Evolutionary conservation across 2,888 invertebrate species (phyloP), one percentile per base, ranked within the genome.

Genomic region (Cephus pygmeus): DNA sequence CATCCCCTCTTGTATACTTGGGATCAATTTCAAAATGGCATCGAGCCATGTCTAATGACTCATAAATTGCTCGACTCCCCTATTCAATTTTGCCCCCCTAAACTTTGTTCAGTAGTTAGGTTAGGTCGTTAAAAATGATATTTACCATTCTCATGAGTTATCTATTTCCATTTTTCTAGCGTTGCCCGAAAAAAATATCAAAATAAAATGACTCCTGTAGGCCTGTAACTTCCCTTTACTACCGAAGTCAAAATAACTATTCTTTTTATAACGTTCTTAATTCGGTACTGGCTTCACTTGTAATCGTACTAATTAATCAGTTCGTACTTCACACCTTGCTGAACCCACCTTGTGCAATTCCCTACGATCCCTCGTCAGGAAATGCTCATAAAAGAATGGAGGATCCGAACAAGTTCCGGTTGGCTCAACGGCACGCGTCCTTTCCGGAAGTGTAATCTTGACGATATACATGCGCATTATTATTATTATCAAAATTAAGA

Each of bases 241-340:
- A 15, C 15, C 15, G 0, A 40, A 40, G 15, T 40, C 40, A 15
- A 40, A 40, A 40, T 40, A 40, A 40, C 40, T 15, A 40, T 40
- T 6, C 2, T 40, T 40, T 15, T 15, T 15, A 40, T 15, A 40
- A 40, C 15, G 4, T 40, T 40, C 40, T 40, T 1, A 4, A 40
- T 15, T 40, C 15, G 12, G 1, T 36, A 36, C 36, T 36, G 40
- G 15, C 40, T 40, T 15, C 40, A 40, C 15, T 6, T 6, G 75
- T 82, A 84, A 86, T 87, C 87, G 82, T 77, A 79, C 81, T 85
- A 87, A 88, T 89, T 89, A 89, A 89, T 88, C 88, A 80, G 85
- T 80, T 83, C 81, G 83, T 83, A 85, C 88, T 89, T 89, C 87
- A 87, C 88, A 89, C 87, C 76, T 87, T 86, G 85, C 81, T 88